These are phyloP conservation scores for Falco naumanni DNA, from an alignment of 2,797 vertebrate genomes.

Conservation along the genomic window DNA sequence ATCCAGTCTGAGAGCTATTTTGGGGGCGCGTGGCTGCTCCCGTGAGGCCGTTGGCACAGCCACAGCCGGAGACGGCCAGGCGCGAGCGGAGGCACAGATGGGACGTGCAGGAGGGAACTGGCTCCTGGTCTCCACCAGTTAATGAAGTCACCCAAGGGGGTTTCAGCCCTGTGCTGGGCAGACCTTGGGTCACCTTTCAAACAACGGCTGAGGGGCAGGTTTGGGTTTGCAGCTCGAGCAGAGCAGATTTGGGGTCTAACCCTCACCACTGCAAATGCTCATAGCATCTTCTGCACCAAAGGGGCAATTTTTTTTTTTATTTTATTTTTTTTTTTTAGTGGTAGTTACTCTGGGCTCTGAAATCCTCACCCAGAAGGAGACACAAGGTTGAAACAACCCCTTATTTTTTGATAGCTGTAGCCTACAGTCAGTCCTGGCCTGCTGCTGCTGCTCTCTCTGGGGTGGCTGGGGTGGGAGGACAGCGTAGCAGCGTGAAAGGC, in stretches of 20 bases:
- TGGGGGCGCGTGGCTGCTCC: background rate
- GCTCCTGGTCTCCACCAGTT: background rate
- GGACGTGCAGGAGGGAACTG: constrained; percentile 2
- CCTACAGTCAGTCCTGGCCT: background rate
- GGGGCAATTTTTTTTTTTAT: accelerated
- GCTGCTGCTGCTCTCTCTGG: background rate
- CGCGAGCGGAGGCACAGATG: background rate
- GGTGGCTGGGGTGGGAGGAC: background rate
- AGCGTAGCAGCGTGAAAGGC: background rate
- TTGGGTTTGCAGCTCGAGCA: background rate
- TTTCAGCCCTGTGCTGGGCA: background rate
- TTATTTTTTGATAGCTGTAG: background rate
- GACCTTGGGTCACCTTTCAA: background rate
- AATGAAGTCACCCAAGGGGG: background rate
- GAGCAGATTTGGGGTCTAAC: background rate
- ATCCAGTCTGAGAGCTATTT: constrained; percentile 48
- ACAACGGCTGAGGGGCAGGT: background rate
- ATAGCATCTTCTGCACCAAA: accelerated
- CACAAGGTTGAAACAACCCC: background rate
- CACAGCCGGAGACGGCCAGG: background rate
- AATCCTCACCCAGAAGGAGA: background rate
- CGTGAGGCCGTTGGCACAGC: background rate
- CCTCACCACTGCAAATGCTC: accelerated
- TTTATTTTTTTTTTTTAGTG: background rate
- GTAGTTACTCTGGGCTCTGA: background rate